Percentiles rank a stretch among this genome's conserved stretches.
phyloP scores from a whole-genome alignment of 2,888 invertebrate species.

The Erynnis tages region DNA sequence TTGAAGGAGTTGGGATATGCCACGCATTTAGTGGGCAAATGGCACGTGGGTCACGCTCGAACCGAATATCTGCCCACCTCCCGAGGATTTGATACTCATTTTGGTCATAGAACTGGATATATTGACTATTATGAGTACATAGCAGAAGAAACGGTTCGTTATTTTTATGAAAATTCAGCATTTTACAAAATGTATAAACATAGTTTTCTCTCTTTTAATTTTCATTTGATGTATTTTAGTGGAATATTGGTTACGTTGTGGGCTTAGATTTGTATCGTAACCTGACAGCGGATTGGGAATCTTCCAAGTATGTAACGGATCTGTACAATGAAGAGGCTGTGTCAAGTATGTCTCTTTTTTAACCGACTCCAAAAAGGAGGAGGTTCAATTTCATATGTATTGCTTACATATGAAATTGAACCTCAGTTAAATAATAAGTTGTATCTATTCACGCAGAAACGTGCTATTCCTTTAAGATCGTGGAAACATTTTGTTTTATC shows the following conservation, averaged over 20 bases:
- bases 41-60: conserved; percentile 84
- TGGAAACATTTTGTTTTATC: too few relatives aligned
- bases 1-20: conserved; percentile 85
- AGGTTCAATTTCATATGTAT: too few relatives aligned
- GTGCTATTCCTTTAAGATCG: too few relatives aligned
- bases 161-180: too few relatives aligned
- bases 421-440: too few relatives aligned
- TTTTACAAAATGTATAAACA: too few relatives aligned
- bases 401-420: too few relatives aligned
- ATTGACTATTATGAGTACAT: conserved; percentile 88
- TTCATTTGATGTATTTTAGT: conserved; percentile 42
- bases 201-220: too few relatives aligned
- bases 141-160: conserved; percentile 56
- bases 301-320: conserved; percentile 86
- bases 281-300: conserved; percentile 75
- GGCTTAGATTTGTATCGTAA: conserved; percentile 80
- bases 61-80: conserved; percentile 83
- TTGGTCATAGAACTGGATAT: conserved; percentile 91
- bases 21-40: conserved; percentile 91
- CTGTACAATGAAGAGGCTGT: conserved; percentile 85
- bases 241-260: conserved; percentile 48
- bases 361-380: too few relatives aligned
- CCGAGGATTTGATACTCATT: conserved; percentile 91
- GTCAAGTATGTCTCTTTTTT: conserved; percentile 54
- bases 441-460: too few relatives aligned